phyloP scores from a whole-genome alignment of 2,113 vertebrate genomes.

The Crotalus helleri region DNA sequence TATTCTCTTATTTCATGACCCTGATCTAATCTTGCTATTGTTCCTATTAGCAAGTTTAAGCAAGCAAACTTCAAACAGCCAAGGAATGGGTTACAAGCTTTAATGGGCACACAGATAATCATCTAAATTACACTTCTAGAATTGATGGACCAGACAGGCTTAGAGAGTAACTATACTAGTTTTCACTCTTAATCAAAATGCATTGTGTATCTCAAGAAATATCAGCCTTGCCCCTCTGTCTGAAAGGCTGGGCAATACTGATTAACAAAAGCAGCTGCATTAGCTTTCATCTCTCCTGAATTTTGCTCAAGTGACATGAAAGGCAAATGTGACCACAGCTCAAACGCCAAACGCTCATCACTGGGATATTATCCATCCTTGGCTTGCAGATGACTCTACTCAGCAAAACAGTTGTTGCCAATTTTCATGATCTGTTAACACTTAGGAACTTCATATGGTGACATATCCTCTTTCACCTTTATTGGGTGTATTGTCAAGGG shows the following conservation, averaged over 20 bases:
- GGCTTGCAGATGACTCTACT: slow-evolving; percentile 56
- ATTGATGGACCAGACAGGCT: slow-evolving; percentile 77
- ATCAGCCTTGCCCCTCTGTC: slow-evolving; percentile 63
- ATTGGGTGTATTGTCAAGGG: slow-evolving; percentile 57
- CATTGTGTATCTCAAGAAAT: slow-evolving; percentile 57
- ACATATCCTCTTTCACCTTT: slow-evolving; percentile 56
- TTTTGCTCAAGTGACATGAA: slow-evolving; percentile 69
- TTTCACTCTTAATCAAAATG: slow-evolving; percentile 68
- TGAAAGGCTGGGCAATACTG: slow-evolving; percentile 59
- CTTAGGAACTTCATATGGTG: slow-evolving; percentile 60
- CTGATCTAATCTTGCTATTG: slow-evolving; percentile 76
- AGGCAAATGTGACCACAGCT: slow-evolving; percentile 69
- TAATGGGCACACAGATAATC: slow-evolving; percentile 77
- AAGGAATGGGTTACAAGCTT: slow-evolving; percentile 75
- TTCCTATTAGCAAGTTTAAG: slow-evolving; percentile 76
- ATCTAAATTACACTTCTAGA: slow-evolving; percentile 80
- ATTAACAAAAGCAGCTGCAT: slow-evolving; percentile 77
- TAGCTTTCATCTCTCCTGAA: slow-evolving; percentile 67
- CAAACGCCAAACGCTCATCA: slow-evolving; percentile 66
- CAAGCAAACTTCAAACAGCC: slow-evolving; percentile 80
- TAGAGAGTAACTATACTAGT: slow-evolving; percentile 68
- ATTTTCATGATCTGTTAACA: slow-evolving; percentile 73
- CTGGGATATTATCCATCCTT: slow-evolving; percentile 67
- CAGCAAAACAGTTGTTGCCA: slow-evolving; percentile 67
- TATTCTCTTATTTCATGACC: slow-evolving; percentile 71